Evolutionary conservation across 2,113 vertebrate genomes (phyloP).

Genomic region (Muscicapa adusta): DNA sequence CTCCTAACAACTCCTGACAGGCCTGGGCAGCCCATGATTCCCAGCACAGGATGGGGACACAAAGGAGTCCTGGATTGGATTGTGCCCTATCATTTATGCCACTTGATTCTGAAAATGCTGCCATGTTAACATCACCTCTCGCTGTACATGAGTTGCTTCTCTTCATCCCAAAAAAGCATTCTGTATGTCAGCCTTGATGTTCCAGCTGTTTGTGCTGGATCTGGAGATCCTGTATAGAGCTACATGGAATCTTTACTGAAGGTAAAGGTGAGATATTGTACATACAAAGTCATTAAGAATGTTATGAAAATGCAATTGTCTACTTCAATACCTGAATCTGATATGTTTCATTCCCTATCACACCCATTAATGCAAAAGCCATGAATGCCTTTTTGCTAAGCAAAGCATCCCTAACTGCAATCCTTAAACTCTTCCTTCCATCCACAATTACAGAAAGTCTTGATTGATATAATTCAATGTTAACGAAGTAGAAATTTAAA

Average conservation of each 20-base stretch:
- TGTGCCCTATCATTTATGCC: background rate
- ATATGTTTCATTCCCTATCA: slow-evolving; percentile 63
- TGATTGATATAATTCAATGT: slow-evolving; percentile 77
- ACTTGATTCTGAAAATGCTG: background rate
- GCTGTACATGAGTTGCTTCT: background rate
- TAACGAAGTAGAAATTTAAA: slow-evolving; percentile 75
- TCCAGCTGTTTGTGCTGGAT: background rate
- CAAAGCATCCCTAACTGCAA: slow-evolving; percentile 53
- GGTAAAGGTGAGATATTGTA: background rate
- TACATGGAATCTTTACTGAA: slow-evolving; percentile 1
- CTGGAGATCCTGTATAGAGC: slow-evolving; percentile 15
- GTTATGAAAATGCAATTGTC: slow-evolving; percentile 37
- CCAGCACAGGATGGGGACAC: background rate
- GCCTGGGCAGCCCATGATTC: background rate
- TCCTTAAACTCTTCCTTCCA: slow-evolving; percentile 81
- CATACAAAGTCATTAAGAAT: slow-evolving; percentile 3
- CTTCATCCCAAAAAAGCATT: slow-evolving; percentile 32
- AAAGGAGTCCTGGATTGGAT: background rate
- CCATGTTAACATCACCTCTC: background rate
- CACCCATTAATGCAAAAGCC: slow-evolving; percentile 43
- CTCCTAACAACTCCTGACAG: background rate
- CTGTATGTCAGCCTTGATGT: background rate
- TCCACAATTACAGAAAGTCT: slow-evolving; percentile 91
- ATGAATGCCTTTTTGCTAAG: slow-evolving; percentile 31
- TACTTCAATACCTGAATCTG: slow-evolving; percentile 62